phyloP scores from a whole-genome alignment of 2,797 vertebrate species.

The Sebastes wilsoni region DNA sequence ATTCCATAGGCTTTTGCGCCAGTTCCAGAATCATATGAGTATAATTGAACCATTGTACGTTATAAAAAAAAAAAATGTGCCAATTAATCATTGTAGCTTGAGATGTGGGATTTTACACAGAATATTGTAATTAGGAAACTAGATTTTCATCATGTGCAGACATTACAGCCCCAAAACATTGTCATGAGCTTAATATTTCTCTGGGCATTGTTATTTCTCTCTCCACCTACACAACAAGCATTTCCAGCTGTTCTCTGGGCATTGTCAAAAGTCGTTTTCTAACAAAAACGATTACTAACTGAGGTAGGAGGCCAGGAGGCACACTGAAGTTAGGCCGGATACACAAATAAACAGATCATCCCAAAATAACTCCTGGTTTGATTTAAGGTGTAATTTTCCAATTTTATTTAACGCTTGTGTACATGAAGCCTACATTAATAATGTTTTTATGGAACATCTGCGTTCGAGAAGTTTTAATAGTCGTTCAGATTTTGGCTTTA shows the following conservation, averaged over 20 bases:
- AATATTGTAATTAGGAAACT: background rate
- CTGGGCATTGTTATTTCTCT: background rate
- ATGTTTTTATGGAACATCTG: slow-evolving; percentile 22
- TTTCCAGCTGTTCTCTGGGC: background rate
- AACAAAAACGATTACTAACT: background rate
- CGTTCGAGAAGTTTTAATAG: background rate
- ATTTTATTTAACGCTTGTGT: background rate
- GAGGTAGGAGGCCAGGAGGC: background rate
- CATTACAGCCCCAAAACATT: background rate
- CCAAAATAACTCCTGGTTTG: background rate
- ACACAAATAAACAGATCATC: slow-evolving; percentile 6
- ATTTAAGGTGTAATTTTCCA: background rate
- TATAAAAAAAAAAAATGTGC: background rate
- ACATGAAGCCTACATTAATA: background rate
- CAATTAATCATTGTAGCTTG: background rate
- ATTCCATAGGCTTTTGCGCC: background rate
- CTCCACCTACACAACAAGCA: background rate
- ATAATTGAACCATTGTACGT: background rate
- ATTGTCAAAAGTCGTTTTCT: background rate
- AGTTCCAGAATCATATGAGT: background rate
- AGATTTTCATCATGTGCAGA: background rate
- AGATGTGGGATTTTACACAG: background rate
- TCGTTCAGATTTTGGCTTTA: slow-evolving; percentile 24
- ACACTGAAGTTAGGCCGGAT: background rate
- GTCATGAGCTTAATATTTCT: background rate